Base-by-base conservation (phyloP, 2,797 vertebrate species). In the Melanogrammus aeglefinus region DNA sequence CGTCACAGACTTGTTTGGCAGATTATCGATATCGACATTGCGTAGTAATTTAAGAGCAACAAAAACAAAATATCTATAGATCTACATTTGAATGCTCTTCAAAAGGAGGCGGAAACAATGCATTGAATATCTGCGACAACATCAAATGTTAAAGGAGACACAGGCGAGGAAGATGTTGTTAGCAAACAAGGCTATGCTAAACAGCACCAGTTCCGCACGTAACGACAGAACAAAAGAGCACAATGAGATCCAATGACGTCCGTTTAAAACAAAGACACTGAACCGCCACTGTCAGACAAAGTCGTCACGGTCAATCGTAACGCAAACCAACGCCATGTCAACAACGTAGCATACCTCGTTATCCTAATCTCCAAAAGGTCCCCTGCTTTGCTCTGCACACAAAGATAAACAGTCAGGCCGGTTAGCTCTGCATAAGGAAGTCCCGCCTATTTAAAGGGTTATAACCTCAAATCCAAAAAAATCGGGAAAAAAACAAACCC, bases 341-440 rank as follows among this genome's bases (percentile, higher is more conserved):
- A 80, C 81, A 76, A 76, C 78, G 36, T 0, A 9, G 72, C 91
- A 82, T 82, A 92, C 93, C 92, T 88, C 16, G 77, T 84, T 90
- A 90, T 90, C 89, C 71, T 88, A 87, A 78, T 78, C 75, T 51
- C 81, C 80, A 76, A n/a, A n/a, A n/a, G 80, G n/a, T 86, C 21
- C 75, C 75, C 82, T 80, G 81, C 79, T 44, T 33, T 0, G 41
- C 76, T 77, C 84, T 81, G 86, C 81, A 36, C 85, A 63, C 57
- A 8, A 44, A 83, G 80, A 91, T 86, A 88, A 90, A 86, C 86
- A 87, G 75, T 75, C 79, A 66, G 81, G 75, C 80, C 27, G 57
- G 47, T 18, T 57, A 6, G 79, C 74, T 21, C 4, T 29, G 27
- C 8, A 18, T n/a, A 39, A 84, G 83, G 88, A 91, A 90, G 91